Percentiles rank a stretch among this genome's conserved stretches.
Evolutionary conservation across 2,888 invertebrate species (phyloP).

Genomic region (Halictus ligatus): DNA sequence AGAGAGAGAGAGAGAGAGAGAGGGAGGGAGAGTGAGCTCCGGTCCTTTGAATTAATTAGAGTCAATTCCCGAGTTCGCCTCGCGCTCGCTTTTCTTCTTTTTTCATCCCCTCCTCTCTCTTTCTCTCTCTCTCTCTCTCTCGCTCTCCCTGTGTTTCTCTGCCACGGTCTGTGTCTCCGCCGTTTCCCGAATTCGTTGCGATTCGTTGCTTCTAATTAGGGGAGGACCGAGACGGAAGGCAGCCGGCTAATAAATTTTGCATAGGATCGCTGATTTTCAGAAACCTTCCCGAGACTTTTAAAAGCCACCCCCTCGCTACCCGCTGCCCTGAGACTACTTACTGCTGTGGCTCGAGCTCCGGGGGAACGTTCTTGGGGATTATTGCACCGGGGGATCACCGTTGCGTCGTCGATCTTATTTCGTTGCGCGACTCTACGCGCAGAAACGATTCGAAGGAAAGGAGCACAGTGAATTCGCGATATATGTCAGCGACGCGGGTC

Average conservation of each 20-base stretch:
- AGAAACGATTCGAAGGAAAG: background rate
- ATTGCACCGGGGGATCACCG: background rate
- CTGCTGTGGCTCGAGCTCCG: background rate
- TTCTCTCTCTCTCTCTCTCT: background rate
- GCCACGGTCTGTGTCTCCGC: background rate
- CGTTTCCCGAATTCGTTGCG: constrained; percentile 14
- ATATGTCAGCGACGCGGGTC: no score
- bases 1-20: background rate
- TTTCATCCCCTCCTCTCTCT: background rate
- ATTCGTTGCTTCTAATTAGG: constrained; percentile 18
- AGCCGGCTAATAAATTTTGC: constrained; percentile 1
- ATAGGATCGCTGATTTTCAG: constrained; percentile 2
- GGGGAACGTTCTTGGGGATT: background rate
- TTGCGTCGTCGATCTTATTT: background rate
- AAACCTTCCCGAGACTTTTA: background rate
- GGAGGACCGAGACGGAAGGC: background rate
- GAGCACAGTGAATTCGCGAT: background rate
- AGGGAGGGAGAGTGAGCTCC: background rate
- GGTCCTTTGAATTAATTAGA: constrained; percentile 39
- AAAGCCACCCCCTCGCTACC: background rate
- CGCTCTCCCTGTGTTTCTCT: background rate
- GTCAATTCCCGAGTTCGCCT: constrained; percentile 28
- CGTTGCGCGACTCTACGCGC: background rate
- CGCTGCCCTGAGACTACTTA: no score
- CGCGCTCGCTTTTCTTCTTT: constrained; percentile 1